Evolutionary conservation across 2,113 vertebrate genomes (phyloP).

Genomic region (Salvator merianae): DNA sequence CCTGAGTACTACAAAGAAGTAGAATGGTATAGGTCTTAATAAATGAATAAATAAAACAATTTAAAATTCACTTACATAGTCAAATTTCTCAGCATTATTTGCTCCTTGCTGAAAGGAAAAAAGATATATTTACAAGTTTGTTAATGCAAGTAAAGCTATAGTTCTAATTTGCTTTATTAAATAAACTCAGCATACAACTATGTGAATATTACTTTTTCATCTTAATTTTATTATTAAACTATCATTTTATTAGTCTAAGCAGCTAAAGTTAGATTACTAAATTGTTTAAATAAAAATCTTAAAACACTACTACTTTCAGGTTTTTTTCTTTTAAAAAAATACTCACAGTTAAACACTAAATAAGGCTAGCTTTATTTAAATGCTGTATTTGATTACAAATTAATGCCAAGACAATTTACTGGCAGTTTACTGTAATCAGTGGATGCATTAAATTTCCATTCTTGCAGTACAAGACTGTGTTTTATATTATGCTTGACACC

Average conservation of each 20-base stretch:
- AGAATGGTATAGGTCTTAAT: no score
- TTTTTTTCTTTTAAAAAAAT: slow-evolving; percentile 36
- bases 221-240: slow-evolving; percentile 8
- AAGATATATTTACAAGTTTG: slow-evolving; percentile 71
- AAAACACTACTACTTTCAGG: slow-evolving; percentile 50
- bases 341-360: slow-evolving; percentile 58
- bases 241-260: slow-evolving; percentile 64
- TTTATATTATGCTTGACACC: slow-evolving; percentile 58
- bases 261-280: slow-evolving; percentile 64
- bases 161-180: slow-evolving; percentile 52
- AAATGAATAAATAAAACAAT: not conserved
- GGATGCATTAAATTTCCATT: slow-evolving; percentile 30
- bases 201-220: slow-evolving; percentile 57
- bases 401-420: slow-evolving; percentile 30
- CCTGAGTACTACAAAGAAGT: no score
- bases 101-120: slow-evolving; percentile 91
- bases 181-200: slow-evolving; percentile 59
- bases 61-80: slow-evolving; percentile 87
- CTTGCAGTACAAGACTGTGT: slow-evolving; percentile 42
- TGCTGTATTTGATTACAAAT: slow-evolving; percentile 50
- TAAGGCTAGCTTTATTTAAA: slow-evolving; percentile 73
- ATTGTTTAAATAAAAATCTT: slow-evolving; percentile 39
- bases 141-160: slow-evolving; percentile 49
- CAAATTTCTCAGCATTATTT: slow-evolving; percentile 97
- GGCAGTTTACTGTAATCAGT: slow-evolving; percentile 30